Evolutionary conservation across 37 sponge, comb jelly and placozoan species (phyloP), one percentile per base, ranked within the genome.

Genomic region (Spongilla lacustris): DNA sequence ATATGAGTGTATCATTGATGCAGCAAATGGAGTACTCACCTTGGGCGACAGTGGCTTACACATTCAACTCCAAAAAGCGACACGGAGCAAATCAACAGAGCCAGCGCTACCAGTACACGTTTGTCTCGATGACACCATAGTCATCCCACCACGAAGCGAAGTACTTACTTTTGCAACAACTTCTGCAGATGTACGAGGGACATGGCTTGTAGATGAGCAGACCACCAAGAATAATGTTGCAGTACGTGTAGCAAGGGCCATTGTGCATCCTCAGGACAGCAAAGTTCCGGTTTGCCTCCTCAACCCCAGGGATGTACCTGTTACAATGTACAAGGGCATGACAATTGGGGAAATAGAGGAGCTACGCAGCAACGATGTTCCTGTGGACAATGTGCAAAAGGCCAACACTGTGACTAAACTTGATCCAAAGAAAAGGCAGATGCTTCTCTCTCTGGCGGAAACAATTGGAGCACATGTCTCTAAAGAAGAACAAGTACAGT

Each of bases 61-160:
- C 73, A 82, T 58, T 21, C 66, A 29, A 37, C 79, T 30, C 50
- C 75, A n/a, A 33, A 32, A 49, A 84, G 58, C 75, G 74, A 41
- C 50, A 69, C 46, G 46, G 30, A 77, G 28, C 27, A 48, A 85
- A 78, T 24, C 33, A 21, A 28, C 46, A 26, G 74, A 66, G 28
- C n/a, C 24, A 13, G 41, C 72, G 24, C 31, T 74, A 74, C 13
- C 66, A 19, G 80, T 23, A 31, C 50, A 34, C 28, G 67, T 19
- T 10, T 25, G 32, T 33, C 24, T 34, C 24, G 25, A 17, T 31
- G 68, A 58, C 28, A 84, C 68, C 10, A 68, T 84, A 24, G 27
- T 27, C 11, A 50, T 84, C 13, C 83, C 83, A 73, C 49, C 83
- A 13, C 36, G n/a, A 46, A 36, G 73, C 73, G 83, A 37, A 23